These are phyloP conservation scores for Hofmannophila pseudospretella DNA, from an alignment of 2,888 invertebrate species.

Conservation along the genomic window DNA sequence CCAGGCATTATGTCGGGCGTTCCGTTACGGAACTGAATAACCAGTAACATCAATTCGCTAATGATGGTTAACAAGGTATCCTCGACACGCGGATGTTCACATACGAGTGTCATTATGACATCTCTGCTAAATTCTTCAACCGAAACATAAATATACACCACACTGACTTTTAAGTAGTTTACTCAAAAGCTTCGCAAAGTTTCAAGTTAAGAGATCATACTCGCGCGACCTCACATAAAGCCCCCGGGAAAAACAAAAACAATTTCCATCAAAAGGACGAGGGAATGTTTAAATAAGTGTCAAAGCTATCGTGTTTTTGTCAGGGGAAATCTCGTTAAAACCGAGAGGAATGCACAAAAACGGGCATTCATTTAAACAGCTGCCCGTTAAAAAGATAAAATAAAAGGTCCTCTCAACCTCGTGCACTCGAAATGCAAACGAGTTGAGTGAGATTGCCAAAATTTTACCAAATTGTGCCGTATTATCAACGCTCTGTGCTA, in stretches of 20 bases:
- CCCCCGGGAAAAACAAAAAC: constrained; percentile 25
- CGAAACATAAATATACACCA: constrained; percentile 20
- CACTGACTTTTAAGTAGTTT: not conserved
- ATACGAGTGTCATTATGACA: constrained; percentile 25
- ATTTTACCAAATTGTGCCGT: constrained; percentile 28
- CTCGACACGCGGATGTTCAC: constrained; percentile 28
- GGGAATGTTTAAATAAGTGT: constrained; percentile 59
- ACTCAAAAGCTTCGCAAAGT: constrained; percentile 19
- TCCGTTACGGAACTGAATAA: constrained; percentile 35
- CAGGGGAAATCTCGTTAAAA: constrained; percentile 55
- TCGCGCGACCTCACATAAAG: constrained; percentile 32
- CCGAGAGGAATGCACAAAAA: constrained; percentile 57
- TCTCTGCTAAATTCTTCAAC: constrained; percentile 22
- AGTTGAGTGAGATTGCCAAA: constrained; percentile 46
- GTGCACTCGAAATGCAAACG: constrained; percentile 59
- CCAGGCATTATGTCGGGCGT: constrained; percentile 18
- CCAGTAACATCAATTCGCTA: constrained; percentile 36
- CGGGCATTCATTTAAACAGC: constrained; percentile 58
- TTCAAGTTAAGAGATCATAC: constrained; percentile 24
- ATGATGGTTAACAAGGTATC: constrained; percentile 44
- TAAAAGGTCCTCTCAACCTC: constrained; percentile 40
- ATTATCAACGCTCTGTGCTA: constrained; percentile 6
- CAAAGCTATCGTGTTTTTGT: constrained; percentile 52
- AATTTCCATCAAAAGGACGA: constrained; percentile 35
- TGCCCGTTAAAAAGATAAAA: constrained; percentile 51